These are phyloP conservation scores for Tholera decimalis DNA, from an alignment of 2,888 invertebrate species.

Conservation along the genomic window DNA sequence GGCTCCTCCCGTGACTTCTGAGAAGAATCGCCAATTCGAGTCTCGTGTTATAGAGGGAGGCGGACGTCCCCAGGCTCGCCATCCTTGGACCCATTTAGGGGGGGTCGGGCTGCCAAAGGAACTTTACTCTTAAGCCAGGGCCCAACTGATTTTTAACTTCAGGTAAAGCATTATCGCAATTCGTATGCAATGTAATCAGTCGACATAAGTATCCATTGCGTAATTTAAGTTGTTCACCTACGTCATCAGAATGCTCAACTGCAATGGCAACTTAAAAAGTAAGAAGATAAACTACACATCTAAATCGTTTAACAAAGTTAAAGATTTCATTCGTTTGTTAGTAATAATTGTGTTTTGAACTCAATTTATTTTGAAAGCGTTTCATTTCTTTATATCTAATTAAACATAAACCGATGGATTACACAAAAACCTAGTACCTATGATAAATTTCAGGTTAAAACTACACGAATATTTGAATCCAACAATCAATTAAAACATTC, in stretches of 20 bases:
- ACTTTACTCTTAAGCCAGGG: slow-evolving; percentile 6
- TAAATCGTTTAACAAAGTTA: too few relatives aligned
- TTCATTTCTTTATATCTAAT: background rate
- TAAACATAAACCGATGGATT: background rate
- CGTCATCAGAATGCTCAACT: too few relatives aligned
- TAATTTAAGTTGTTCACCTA: too few relatives aligned
- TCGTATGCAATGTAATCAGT: too few relatives aligned
- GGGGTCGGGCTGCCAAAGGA: too few relatives aligned
- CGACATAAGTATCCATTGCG: too few relatives aligned
- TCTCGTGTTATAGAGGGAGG: too few relatives aligned
- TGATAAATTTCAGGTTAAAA: background rate
- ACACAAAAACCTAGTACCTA: background rate
- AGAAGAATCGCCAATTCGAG: too few relatives aligned
- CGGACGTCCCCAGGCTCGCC: too few relatives aligned
- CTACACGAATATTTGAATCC: background rate
- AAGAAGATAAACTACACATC: background rate
- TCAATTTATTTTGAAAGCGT: background rate
- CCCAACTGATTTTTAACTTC: slow-evolving; percentile 10
- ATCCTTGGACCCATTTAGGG: too few relatives aligned
- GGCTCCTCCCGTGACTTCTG: too few relatives aligned
- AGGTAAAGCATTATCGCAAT: slow-evolving; percentile 6
- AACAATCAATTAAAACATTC: slow-evolving; percentile 3
- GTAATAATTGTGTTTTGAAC: background rate
- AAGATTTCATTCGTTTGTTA: too few relatives aligned
- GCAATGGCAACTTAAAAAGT: slow-evolving; percentile 10